Base-by-base conservation (phyloP, 2,888 invertebrate genomes). In the Andricus curvator region DNA sequence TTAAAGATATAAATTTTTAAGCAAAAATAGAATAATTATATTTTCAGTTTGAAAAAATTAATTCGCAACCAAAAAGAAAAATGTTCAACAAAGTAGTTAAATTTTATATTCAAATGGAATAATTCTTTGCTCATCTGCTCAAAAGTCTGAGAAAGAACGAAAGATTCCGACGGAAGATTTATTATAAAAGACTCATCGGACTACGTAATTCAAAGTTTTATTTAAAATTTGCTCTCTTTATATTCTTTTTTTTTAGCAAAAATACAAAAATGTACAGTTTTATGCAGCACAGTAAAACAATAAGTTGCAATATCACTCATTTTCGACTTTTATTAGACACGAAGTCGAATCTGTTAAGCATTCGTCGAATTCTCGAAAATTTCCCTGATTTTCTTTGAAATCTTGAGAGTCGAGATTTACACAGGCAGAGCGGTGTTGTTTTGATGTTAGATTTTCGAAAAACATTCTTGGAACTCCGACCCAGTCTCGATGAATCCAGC, bases 401-500 rank as follows among this genome's bases (percentile, higher is more conserved):
- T 94, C 93, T 70, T 93, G 92, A 78, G 94, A 91, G 2, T 94
- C 91, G 4, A 92, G 83, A 81, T 94, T 93, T 0, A 98, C 94
- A 92, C 99, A 99, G 8, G 97, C 98, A 94, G 99, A 99, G 76
- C 96, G 95, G 83, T 95, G 95, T 22, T 94, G 93, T 66, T 95
- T 93, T 6, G 95, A 94, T 0, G 96, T 96, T 22, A 96, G 95
- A 84, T 88, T 87, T 83, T 95, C 94, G 90, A 95, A 97, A 11
- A 97, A 94, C 92, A 97, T 96, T 83, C 99, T 94, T 0, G 99
- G 99, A 67, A 98, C 96, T 25, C 99, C 99, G 22, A 94, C 93
- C 99, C 99, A 99, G 82, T 95, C 94, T 87, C 99, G 94, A 78
- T 95, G 93, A 77, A 98, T 95, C 33, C 99, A 99, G 78, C 99